Base-by-base conservation (phyloP, 2,113 vertebrate genomes). In the Halichoeres trimaculatus region DNA sequence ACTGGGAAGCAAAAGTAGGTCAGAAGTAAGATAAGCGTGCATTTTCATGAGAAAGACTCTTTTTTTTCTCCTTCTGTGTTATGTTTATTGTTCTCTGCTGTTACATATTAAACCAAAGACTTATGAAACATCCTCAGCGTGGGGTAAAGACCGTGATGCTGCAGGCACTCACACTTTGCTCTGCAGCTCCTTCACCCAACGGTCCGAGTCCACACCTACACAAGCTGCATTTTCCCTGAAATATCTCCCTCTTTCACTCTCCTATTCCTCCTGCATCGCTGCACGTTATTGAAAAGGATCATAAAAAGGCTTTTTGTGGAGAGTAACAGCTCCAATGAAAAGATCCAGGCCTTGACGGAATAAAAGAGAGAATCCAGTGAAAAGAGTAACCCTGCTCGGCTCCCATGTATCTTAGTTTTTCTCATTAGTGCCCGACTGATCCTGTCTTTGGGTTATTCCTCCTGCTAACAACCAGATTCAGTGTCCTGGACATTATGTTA, bases 31-130 rank as follows among this genome's bases (percentile, higher is more conserved):
- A 36, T 17, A 26, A 62, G 48, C 56, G 1, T 23, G 4, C 20
- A 24, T 69, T 58, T 62, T 41, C 1, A 9, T 17, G 10, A 45
- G 38, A 62, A 12, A 26, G 10, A 9, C 10, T 22, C 30, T 47
- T 65, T 2, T 16, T 8, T 19, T 13, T 45, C 50, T 30, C 38
- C n/a, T 22, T n/a, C 62, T 69, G 43, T 5, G 16, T 12, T 53
- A 40, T 53, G 30, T 50, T 65, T 78, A 63, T 62, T 72, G 51
- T 56, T 62, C 59, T 45, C 26, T 26, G 20, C 17, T 34, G 87
- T 91, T 87, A 87, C 24, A 81, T 24, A 88, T 90, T 89, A 90
- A 91, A 51, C 74, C 20, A 52, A 55, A 59, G 41, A 19, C 57
- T 87, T 90, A 45, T 70, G 67, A 51, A 87, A 80, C 16, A 14